Percentiles rank a stretch among this genome's conserved stretches.
Conservation (phyloP, 2,888 invertebrate genomes). For the Phyllotreta striolata region DNA sequence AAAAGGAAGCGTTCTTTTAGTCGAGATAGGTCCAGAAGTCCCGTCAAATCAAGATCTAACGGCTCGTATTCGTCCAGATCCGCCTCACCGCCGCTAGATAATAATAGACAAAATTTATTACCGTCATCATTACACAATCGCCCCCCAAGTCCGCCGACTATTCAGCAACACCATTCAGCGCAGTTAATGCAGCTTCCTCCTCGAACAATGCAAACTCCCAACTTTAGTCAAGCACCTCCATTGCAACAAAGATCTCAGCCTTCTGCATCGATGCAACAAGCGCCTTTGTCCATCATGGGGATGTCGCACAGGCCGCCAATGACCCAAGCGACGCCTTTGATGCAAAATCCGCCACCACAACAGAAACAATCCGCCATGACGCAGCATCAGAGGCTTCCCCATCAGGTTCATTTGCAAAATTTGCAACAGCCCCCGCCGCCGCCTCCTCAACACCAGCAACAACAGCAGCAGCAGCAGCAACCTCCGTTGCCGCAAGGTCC, state of each 20-base stretch:
- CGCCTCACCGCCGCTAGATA: slow-evolving; percentile 23
- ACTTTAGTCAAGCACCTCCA: slow-evolving; percentile 14
- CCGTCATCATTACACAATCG: slow-evolving; percentile 27
- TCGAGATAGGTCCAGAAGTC: slow-evolving; percentile 27
- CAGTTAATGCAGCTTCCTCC: slow-evolving; percentile 29
- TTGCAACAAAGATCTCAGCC: slow-evolving; percentile 11
- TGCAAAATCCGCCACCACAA: slow-evolving; percentile 54
- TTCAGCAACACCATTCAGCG: slow-evolving; percentile 26
- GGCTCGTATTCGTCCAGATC: slow-evolving; percentile 37
- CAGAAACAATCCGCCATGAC: slow-evolving; percentile 14
- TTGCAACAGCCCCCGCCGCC: slow-evolving; percentile 35
- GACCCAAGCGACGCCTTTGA: slow-evolving; percentile 27
- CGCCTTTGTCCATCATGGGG: not conserved
- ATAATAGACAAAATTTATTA: slow-evolving; percentile 23
- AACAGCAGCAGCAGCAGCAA: slow-evolving; percentile 26
- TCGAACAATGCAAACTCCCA: slow-evolving; percentile 18
- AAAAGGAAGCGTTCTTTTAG: slow-evolving; percentile 40
- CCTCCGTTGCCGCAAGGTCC: slow-evolving; percentile 22
- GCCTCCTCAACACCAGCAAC: slow-evolving; percentile 32
- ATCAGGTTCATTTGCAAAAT: slow-evolving; percentile 23
- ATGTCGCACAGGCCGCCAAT: not conserved
- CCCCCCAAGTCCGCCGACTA: slow-evolving; percentile 21
- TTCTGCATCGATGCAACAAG: slow-evolving; percentile 10
- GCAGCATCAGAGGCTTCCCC: slow-evolving; percentile 15
- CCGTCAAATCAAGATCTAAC: slow-evolving; percentile 27